A percentile compares a stretch with the other conserved stretches of the same genome.
Evolutionary conservation across 2,888 invertebrate species (phyloP).

Genomic region (Punctoribates punctum): DNA sequence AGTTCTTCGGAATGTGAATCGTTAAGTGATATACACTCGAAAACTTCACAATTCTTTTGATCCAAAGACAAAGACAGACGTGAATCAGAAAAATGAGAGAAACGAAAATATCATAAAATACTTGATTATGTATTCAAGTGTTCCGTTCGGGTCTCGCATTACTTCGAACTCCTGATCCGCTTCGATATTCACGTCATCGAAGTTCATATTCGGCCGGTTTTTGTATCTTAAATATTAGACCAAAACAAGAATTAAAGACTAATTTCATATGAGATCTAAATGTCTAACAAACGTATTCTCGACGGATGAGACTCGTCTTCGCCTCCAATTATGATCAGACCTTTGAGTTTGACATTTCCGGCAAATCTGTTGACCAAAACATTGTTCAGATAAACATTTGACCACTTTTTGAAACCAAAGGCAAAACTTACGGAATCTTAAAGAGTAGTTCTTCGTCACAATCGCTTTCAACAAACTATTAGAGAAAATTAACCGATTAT

Average conservation of each 20-base stretch:
- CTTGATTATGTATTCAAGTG: conserved; percentile 85
- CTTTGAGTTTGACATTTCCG: conserved; percentile 90
- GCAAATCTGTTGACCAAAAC: conserved; percentile 64
- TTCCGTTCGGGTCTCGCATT: conserved; percentile 70
- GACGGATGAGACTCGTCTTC: conserved; percentile 80
- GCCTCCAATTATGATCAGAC: conserved; percentile 85
- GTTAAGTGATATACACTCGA: conserved; percentile 82
- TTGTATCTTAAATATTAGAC: conserved; percentile 66
- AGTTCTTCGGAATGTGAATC: conserved; percentile 83
- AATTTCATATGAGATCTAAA: background rate
- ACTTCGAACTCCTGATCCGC: conserved; percentile 89
- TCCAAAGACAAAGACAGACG: conserved; percentile 10
- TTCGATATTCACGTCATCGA: conserved; percentile 69
- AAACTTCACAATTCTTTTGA: conserved; percentile 78
- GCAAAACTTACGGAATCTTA: conserved; percentile 73
- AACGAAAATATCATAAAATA: conserved; percentile 54
- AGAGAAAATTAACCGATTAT: conserved; percentile 48
- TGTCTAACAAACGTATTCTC: conserved; percentile 74
- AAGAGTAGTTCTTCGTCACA: conserved; percentile 91
- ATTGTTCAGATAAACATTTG: conserved; percentile 40
- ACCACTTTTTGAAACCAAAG: conserved; percentile 20
- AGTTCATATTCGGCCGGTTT: conserved; percentile 88
- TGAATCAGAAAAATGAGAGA: conserved; percentile 22
- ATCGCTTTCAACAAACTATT: conserved; percentile 91
- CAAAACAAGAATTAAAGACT: conserved; percentile 38